Percentiles rank a stretch among this genome's conserved stretches.
Evolutionary conservation across 2,113 vertebrate genomes (phyloP).

Genomic region (Elgaria multicarinata): DNA sequence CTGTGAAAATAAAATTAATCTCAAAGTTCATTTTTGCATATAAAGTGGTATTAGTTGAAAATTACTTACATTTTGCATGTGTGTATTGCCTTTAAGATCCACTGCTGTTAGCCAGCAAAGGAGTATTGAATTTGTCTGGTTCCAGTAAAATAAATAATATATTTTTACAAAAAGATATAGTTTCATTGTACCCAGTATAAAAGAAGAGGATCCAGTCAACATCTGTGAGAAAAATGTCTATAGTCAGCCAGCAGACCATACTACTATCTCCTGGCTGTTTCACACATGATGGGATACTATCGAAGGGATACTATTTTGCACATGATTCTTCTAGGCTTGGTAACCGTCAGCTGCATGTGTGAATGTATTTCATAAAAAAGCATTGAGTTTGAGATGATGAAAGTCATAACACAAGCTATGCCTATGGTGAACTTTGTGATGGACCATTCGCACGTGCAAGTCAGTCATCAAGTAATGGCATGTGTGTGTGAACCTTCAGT

Average conservation of each 20-base stretch:
- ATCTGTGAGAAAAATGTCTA: neutral
- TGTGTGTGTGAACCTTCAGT: neutral
- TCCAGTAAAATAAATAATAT: neutral
- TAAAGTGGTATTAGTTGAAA: neutral
- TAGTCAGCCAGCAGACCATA: neutral
- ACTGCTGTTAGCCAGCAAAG: neutral
- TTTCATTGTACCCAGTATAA: neutral
- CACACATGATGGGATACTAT: neutral
- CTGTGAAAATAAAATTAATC: slow-evolving; percentile 26
- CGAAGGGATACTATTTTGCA: neutral
- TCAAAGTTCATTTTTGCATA: slow-evolving; percentile 3
- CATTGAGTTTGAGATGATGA: neutral
- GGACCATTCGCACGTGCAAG: neutral
- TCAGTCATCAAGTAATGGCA: neutral
- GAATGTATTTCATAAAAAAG: neutral
- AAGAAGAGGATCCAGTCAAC: neutral
- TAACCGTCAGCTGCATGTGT: neutral
- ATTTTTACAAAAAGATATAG: accelerated
- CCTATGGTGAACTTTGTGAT: neutral
- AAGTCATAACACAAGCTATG: neutral
- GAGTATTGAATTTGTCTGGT: neutral
- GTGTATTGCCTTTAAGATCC: neutral
- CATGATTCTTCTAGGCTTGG: neutral
- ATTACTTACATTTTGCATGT: neutral
- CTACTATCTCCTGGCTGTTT: neutral